Evolutionary conservation across 2,113 vertebrate genomes (phyloP), one percentile per base, ranked within the genome.

Genomic region (Loxodonta africana): DNA sequence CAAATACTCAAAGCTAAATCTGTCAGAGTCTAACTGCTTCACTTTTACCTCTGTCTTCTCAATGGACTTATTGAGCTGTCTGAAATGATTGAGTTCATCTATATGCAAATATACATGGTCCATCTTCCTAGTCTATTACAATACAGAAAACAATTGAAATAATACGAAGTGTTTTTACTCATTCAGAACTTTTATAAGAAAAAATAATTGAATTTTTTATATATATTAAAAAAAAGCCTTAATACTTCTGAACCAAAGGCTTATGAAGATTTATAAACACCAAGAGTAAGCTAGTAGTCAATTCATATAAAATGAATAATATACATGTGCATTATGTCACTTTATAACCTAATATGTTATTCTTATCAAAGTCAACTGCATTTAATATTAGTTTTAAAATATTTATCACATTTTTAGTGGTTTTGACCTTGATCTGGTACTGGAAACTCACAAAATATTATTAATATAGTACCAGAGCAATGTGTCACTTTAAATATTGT

Each of bases 61-160:
- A 92, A 78, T 26, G 11, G 53, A 78, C 62, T 96, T 83, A 44
- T 12, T 83, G 17, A 94, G 62, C 2, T 90, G 51, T 69, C 30
- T 94, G 73, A 96, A 86, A 97, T 90, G 73, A 97, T 97, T 95
- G 95, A 77, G 93, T 95, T 97, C 81, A 96, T 97, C 91, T 98
- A 95, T 96, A 96, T 96, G 96, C 3, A 44, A 97, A 97, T 97
- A 96, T 20, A 93, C 0, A 18, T 0, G 0, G 62, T 44, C 30
- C 14, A 98, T 77, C 33, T 41, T 96, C 65, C 21, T 78, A 90
- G 73, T 63, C 17, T 96, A 2, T 95, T 88, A 95, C 48, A 92
- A 96, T 20, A 91, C 0, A 88, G 4, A 76, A 98, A 93, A 60
- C 83, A 93, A 87, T 78, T 71, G 91, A 91, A 7, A 4, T 41